Evolutionary conservation across 1,140 invertebrate species (phyloP), one percentile per base, ranked within the genome.

Genomic region (Tetragnatha versicolor): DNA sequence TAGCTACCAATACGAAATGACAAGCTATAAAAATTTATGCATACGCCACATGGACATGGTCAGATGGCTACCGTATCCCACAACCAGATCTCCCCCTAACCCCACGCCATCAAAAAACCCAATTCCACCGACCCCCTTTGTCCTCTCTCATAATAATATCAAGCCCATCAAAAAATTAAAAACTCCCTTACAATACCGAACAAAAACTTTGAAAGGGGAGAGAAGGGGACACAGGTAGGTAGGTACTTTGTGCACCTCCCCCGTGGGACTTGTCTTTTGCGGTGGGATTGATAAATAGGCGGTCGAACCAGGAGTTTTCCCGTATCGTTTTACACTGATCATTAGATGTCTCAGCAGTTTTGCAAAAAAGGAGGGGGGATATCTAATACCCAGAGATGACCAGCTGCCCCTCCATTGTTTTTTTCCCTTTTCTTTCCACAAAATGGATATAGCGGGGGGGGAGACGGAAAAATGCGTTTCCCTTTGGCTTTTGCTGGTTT

Each of bases 291-390:
- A 73, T 73, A 73, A 73, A 73, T 73, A 73, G 70, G 70, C 42
- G 60, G 53, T 29, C 51, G 69, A 33, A 35, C 22, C 29, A 29
- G 25, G 53, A 61, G 55, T 73, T 73, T 73, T 73, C 61, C 70
- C 55, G 70, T 73, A 73, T 73, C 70, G 70, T 73, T 73, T 73
- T 73, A 73, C 70, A 73, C 70, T 73, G 55, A 73, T 73, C 70
- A 61, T 73, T 73, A 73, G 70, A 73, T 73, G 70, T 73, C 70
- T 73, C 70, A 73, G 70, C 70, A 73, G 70, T 73, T 73, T 73
- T 73, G 70, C 70, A 73, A 73, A 73, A 72, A 73, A 35, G 70
- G 70, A n/a, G n/a, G 39, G 37, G 51, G 55, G 70, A 73, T 73
- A 73, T 73, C 70, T 73, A 73, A 73, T 73, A 73, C 70, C 70